Percentiles rank a stretch among this genome's conserved stretches.
These are phyloP conservation scores for Yoshiicerus persimilis DNA, from an alignment of 1,140 invertebrate genomes.

Conservation along the genomic window DNA sequence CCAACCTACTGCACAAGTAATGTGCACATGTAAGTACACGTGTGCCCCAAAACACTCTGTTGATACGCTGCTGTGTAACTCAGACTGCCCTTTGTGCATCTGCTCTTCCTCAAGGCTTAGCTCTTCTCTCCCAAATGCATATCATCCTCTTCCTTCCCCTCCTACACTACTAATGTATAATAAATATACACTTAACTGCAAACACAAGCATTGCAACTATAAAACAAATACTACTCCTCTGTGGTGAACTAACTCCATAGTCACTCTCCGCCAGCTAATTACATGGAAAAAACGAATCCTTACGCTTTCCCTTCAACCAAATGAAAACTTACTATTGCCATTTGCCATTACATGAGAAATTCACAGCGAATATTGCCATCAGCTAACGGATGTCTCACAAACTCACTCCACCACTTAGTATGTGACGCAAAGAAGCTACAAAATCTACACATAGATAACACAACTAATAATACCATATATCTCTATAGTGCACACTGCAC, in stretches of 20 bases:
- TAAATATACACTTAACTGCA: not conserved
- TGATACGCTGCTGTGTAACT: not conserved
- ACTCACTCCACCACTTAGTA: no score
- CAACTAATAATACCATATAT: no score
- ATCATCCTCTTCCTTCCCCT: not conserved
- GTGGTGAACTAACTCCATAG: not conserved
- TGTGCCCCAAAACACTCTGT: not conserved
- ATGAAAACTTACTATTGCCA: not conserved
- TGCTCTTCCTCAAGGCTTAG: not conserved
- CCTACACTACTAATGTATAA: not conserved
- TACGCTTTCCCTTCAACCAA: not conserved
- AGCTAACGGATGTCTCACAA: not conserved
- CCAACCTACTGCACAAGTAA: not conserved
- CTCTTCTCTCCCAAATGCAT: not conserved
- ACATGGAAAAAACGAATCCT: not conserved
- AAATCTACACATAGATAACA: not conserved
- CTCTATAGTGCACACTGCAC: no score
- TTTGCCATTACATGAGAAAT: not conserved
- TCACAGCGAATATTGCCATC: not conserved
- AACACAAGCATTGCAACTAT: not conserved
- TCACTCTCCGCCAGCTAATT: not conserved
- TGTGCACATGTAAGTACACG: not conserved
- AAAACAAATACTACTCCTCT: not conserved
- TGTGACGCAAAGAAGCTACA: not conserved
- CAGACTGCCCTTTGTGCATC: not conserved